Evolutionary conservation across 2,888 invertebrate genomes (phyloP), one percentile per base, ranked within the genome.

Genomic region (Rugalucina vietnamica): DNA sequence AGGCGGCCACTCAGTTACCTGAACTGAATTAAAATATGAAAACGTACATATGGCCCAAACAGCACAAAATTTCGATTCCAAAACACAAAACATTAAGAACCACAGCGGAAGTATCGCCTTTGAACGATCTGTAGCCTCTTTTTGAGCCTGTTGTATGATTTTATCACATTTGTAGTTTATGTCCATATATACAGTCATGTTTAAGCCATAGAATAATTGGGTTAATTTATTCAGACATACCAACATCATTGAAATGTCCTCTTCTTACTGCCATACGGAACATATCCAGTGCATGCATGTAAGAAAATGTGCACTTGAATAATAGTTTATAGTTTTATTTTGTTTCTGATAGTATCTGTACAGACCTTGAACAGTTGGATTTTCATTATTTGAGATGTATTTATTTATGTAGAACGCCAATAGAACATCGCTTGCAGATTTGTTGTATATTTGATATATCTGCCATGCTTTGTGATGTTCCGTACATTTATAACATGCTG

Each of bases 391-490:
- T 1, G 1, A 1, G 0, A 21, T n/a, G 27, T 43, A 57, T 5
- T 34, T 12, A 36, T 2, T 34, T 12, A 75, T 37, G 24, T 75
- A 75, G 18, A 37, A 37, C 29, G 4, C 18, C 21, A 73, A 29
- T n/a, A 73, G 18, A 21, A 32, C 73, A 29, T 73, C 57, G 0
- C 39, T 60, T 1, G 60, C 65, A 4, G 65, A 60, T 12, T 76
- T 14, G 14, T 65, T 29, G 43, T 65, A 34, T 5, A 76, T 76
- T 24, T 76, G 65, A 29, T 65, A 57, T 8, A 76, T 39, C 43
- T 76, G 76, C 76, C 60, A 76, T 0, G 76, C 37, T 21, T 76
- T 76, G 37, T 76, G 76, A n/a, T 76, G 76, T 27, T 76, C 65
- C 4, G 39, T 57, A 27, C 43, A 60, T 3, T 36, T 29, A 37